Conservation (phyloP, 2,113 vertebrate genomes). For the Rhodinocichla rosea region DNA sequence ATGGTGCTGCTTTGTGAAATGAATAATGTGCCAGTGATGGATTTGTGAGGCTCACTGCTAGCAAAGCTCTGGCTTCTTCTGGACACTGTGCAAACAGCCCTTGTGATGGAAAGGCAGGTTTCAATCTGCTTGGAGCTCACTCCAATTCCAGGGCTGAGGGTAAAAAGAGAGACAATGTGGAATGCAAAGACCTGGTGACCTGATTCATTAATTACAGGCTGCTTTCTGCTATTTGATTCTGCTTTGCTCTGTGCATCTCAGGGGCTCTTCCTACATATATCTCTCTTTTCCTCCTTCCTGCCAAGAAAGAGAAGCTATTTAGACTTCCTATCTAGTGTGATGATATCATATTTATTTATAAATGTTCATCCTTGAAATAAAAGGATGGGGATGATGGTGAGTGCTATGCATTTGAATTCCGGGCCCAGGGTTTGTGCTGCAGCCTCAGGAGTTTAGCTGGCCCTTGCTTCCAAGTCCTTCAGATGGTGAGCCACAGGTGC, state of each 20-base stretch:
- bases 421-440: background rate
- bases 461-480: background rate
- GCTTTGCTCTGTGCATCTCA: background rate
- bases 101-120: background rate
- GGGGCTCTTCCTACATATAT: background rate
- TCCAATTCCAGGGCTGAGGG: background rate
- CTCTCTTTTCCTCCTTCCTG: background rate
- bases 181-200: background rate
- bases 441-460: background rate
- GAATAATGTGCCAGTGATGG: background rate
- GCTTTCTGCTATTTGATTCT: background rate
- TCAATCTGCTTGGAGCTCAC: background rate
- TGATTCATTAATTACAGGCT: background rate
- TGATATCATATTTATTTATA: conserved; percentile 57
- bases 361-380: background rate
- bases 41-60: background rate
- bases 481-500: background rate
- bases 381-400: background rate
- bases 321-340: background rate
- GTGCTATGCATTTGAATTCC: background rate
- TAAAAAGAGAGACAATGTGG: background rate
- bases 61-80: background rate
- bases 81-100: background rate
- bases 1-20: background rate
- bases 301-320: conserved; percentile 9